These are phyloP conservation scores for Tauraco erythrolophus DNA, from an alignment of 2,113 vertebrate genomes.

Conservation along the genomic window DNA sequence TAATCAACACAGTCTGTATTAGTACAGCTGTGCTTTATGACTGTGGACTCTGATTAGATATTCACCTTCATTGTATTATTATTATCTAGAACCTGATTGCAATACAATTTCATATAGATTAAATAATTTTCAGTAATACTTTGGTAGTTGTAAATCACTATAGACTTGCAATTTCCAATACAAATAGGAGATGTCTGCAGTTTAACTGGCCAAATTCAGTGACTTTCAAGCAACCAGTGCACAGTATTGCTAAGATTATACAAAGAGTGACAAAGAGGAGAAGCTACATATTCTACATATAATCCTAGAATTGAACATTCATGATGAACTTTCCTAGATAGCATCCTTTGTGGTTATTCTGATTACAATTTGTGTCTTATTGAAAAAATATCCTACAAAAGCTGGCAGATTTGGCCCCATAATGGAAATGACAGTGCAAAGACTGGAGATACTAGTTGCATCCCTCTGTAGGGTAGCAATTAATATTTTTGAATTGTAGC, in stretches of 20 bases:
- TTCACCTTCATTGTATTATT: background rate
- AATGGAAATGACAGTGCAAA: background rate
- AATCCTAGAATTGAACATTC: background rate
- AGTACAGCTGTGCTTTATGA: background rate
- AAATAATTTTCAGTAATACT: background rate
- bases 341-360: background rate
- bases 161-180: background rate
- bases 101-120: background rate
- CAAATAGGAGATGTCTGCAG: background rate
- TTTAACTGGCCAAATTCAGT: background rate
- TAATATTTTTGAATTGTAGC: background rate
- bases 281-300: background rate
- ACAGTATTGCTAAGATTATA: background rate
- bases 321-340: background rate
- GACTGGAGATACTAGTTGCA: background rate
- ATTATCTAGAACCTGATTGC: background rate
- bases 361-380: background rate
- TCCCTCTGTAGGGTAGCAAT: background rate
- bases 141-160: background rate
- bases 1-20: background rate
- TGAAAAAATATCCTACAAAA: background rate
- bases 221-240: background rate
- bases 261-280: background rate
- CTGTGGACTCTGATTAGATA: background rate
- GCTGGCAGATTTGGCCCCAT: background rate